Conservation (phyloP, 2,888 invertebrate genomes). For the Choristoneura rosaceana region DNA sequence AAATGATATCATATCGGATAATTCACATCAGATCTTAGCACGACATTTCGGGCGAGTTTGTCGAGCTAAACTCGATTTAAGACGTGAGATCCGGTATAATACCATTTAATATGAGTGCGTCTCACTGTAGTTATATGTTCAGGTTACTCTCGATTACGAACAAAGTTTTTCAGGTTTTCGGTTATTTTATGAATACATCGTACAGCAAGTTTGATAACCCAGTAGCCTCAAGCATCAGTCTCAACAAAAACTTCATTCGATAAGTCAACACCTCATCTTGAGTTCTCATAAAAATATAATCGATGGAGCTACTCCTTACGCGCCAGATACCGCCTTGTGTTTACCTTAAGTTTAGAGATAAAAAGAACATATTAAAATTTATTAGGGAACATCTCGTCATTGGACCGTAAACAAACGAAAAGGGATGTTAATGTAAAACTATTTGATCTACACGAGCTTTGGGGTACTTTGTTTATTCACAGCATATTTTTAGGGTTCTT, state of each 20-base stretch:
- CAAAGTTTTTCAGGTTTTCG: too few relatives aligned
- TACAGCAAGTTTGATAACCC: neutral
- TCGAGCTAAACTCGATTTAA: too few relatives aligned
- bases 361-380: conserved; percentile 71
- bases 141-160: too few relatives aligned
- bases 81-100: too few relatives aligned
- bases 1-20: too few relatives aligned
- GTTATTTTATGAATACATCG: too few relatives aligned
- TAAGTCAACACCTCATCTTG: conserved; percentile 14
- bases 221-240: neutral
- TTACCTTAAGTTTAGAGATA: conserved; percentile 54
- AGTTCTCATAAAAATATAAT: conserved; percentile 32
- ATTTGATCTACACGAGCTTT: conserved; percentile 67
- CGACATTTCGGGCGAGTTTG: too few relatives aligned
- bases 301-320: conserved; percentile 31
- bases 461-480: conserved; percentile 46
- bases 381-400: conserved; percentile 61
- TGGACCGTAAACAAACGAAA: conserved; percentile 59
- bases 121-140: too few relatives aligned
- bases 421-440: conserved; percentile 72
- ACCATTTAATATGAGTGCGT: too few relatives aligned
- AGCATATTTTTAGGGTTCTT: conserved; percentile 39
- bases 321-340: conserved; percentile 39
- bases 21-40: too few relatives aligned
- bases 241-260: neutral